These are phyloP conservation scores for Gadus chalcogrammus DNA, from an alignment of 2,113 vertebrate species.

Conservation along the genomic window DNA sequence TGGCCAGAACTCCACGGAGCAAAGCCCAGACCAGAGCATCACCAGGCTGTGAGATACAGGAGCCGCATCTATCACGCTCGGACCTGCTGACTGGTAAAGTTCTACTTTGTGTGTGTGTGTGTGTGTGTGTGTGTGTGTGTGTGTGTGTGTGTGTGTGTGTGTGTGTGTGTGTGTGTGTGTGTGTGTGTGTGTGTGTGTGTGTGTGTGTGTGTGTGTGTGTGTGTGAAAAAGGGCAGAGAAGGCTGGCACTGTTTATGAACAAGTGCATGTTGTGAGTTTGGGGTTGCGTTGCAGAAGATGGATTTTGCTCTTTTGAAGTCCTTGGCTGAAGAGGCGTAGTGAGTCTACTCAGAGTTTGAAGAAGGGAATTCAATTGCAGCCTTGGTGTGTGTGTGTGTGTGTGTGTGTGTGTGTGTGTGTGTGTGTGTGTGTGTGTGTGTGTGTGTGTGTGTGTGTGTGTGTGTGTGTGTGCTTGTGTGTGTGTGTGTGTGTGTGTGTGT, in stretches of 20 bases:
- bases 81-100: constrained; percentile 38
- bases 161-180: constrained; percentile 7
- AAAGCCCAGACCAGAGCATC: constrained; percentile 14
- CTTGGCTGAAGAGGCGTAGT: constrained; percentile 18
- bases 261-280: background rate
- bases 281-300: constrained; percentile 43
- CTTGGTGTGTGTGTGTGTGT: too few species aligned
- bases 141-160: background rate
- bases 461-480: too few species aligned
- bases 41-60: constrained; percentile 15
- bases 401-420: too few species aligned
- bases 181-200: background rate
- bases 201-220: background rate
- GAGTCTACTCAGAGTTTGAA: constrained; percentile 38
- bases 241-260: background rate
- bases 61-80: constrained; percentile 12
- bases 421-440: too few species aligned
- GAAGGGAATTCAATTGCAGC: background rate
- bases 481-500: too few species aligned
- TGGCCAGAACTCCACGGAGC: constrained; percentile 45
- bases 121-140: background rate
- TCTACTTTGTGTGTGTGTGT: background rate
- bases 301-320: constrained; percentile 51
- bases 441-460: too few species aligned
- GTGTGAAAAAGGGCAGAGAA: background rate